Base-by-base conservation (phyloP, 92 coral and sea anemone species). In the Bergia sp. region DNA sequence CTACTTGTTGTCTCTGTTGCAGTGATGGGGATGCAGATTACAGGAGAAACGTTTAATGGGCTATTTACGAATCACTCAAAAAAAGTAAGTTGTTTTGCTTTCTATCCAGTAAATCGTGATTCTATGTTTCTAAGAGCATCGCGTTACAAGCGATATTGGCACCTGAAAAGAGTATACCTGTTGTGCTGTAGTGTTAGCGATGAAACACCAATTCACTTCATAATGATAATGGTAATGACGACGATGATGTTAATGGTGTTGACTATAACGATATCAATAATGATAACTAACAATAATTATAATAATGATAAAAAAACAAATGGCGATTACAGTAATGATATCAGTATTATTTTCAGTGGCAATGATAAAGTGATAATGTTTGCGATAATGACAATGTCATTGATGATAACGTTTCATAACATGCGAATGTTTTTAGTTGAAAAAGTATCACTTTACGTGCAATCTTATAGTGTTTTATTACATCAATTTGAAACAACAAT, bases 11-110 rank as follows among this genome's bases (percentile, higher is more conserved):
- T 37, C 18, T 64, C 9, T 43, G 45, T 66, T 82, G 37, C 86
- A 82, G 86, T 82, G 77, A 13, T 65, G 65, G 86, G 86, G 21
- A 82, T 82, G 86, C 86, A 82, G 86, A 82, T 82, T 41, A 69
- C 39, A 67, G 77, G 61, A 3, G 77, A 82, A 45, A 82, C 77
- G 10, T 43, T 82, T 45, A n/a, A 67, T 47, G 77, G 67, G n/a
- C 58, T 82, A 4, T 82, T 82, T 66, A 82, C 5, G 5, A 82
- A 67, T 7, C 8, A 9, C 15, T 21, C 86, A 4, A 23, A 50
- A 82, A 0, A 36, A 41, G 76, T 45, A 71, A 71, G 76, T 39
- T 44, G 42, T 45, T 61, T 18, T 61, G 53, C 29, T 20, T 61
- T 18, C 7, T 61, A 6, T 61, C 29, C 16, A 15, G 3, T 8